Base-by-base conservation (phyloP, 2,888 invertebrate genomes). In the Lissonota sp. region DNA sequence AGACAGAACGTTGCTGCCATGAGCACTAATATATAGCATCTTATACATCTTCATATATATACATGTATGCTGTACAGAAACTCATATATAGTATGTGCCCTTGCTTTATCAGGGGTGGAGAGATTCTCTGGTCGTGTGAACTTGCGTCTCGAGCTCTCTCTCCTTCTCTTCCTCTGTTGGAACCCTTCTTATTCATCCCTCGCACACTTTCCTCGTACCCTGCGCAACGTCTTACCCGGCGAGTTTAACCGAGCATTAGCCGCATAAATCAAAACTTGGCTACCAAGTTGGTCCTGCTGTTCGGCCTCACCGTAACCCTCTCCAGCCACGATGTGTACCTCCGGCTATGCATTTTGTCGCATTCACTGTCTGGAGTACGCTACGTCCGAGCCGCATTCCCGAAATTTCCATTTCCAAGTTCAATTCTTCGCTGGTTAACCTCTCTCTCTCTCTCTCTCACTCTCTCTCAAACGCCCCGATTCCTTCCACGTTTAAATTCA, bases 261-360 rank as follows among this genome's bases (percentile, higher is more conserved):
- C 83, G 86, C 86, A 88, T 90, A 90, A 91, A 90, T 91, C 90
- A 90, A 90, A 90, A 91, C 89, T 91, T 90, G 80, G 84, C 83
- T 80, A 58, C 81, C 83, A 85, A 89, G 85, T 89, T 89, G 86
- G 85, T 87, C 87, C 80, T 79, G 83, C 64, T 71, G 57, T 42
- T 70, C 76, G 76, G 55, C 71, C 83, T 74, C 42, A 57, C 12
- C 62, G 74, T 79, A 40, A 57, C 63, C 37, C 67, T 14, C 66
- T 83, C 74, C 69, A 82, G 69, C 84, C 85, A 76, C 63, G 26
- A 53, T 44, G 44, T 53, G 44, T 69, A 26, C 26, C 58, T 26
- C 60, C 72, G 55, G 44, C 63, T 86, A 85, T 87, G 82, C 85
- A 82, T 85, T 87, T 80, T 84, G 78, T 75, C 83, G 83, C 79